phyloP scores from a whole-genome alignment of 2,888 invertebrate genomes.

The Drosophila limbata region DNA sequence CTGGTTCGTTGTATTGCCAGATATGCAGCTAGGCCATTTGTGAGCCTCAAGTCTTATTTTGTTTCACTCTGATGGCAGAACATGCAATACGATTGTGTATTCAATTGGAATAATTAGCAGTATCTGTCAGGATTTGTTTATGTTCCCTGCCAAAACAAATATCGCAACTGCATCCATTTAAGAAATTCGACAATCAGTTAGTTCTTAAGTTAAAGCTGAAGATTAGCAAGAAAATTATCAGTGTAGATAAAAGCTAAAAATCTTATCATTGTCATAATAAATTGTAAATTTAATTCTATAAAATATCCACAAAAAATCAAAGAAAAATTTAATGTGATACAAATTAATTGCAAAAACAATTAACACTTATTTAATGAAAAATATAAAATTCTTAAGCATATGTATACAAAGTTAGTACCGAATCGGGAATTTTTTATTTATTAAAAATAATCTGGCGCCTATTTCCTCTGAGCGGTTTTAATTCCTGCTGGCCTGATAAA shows the following conservation, averaged over 20 bases:
- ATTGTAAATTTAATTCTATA: not conserved
- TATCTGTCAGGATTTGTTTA: slow-evolving; percentile 47
- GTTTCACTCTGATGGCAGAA: slow-evolving; percentile 27
- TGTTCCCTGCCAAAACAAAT: slow-evolving; percentile 11
- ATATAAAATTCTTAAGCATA: no score
- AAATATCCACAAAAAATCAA: not conserved
- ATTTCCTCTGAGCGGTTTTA: no score
- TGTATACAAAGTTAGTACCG: no score
- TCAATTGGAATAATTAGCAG: slow-evolving; percentile 71
- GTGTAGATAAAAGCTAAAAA: not conserved
- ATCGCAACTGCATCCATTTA: slow-evolving; percentile 5
- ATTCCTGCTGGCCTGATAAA: no score
- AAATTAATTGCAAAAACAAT: no score
- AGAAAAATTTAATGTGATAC: not conserved
- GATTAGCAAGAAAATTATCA: not conserved
- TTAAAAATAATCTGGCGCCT: no score
- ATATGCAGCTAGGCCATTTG: slow-evolving; percentile 47
- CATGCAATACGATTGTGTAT: slow-evolving; percentile 60
- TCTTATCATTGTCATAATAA: not conserved
- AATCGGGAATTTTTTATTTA: no score
- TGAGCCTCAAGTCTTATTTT: slow-evolving; percentile 46
- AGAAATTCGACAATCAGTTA: not conserved
- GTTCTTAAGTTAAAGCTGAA: not conserved
- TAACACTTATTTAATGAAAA: no score
- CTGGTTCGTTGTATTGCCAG: slow-evolving; percentile 25